Base-by-base conservation (phyloP, 2,888 invertebrate genomes). In the Eubasilissa splendida region DNA sequence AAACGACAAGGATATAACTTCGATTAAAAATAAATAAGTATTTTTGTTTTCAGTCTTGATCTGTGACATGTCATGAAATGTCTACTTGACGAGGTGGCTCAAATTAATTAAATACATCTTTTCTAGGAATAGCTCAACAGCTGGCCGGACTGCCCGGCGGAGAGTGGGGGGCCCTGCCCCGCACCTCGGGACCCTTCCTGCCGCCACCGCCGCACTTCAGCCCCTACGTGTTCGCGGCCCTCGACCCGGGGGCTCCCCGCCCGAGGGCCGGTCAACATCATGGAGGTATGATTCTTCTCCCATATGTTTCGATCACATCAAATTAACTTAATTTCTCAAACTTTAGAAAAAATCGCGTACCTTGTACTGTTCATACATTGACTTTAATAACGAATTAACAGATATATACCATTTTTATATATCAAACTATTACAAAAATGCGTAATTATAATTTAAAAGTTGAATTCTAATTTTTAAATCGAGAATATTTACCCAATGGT, bases 41-140 rank as follows among this genome's bases (percentile, higher is more conserved):
- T 11, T 65, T 4, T 65, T 3, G 11, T 22, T 65, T 65, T n/a
- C 31, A 22, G 65, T 2, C 14, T 65, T 14, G 58, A 58, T 58
- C 14, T 14, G 2, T 58, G 4, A 7, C 4, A 14, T 12, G 2
- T n/a, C 9, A 58, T 14, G 4, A 14, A n/a, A 58, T 58, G 12
- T 8, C 14, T 58, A 2, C 14, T 14, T 4, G 14, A 14, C 14
- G 58, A 14, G 58, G 9, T 58, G 12, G 7, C 12, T n/a, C 0
- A 4, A 12, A n/a, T 12, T 4, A 7, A 7, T 58, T 58, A 8
- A 22, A 22, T 22, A 22, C 22, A 22, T 60, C 56, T 75, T 65
- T 89, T 88, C 1, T 88, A 95, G 95, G 95, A 84, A 94, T 95
- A 85, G 95, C 95, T 0, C 95, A 95, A 86, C 95, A 95, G 87